A percentile compares a stretch with the other conserved stretches of the same genome.
phyloP scores from a whole-genome alignment of 2,888 invertebrate genomes.

The Lacanobia oleracea region DNA sequence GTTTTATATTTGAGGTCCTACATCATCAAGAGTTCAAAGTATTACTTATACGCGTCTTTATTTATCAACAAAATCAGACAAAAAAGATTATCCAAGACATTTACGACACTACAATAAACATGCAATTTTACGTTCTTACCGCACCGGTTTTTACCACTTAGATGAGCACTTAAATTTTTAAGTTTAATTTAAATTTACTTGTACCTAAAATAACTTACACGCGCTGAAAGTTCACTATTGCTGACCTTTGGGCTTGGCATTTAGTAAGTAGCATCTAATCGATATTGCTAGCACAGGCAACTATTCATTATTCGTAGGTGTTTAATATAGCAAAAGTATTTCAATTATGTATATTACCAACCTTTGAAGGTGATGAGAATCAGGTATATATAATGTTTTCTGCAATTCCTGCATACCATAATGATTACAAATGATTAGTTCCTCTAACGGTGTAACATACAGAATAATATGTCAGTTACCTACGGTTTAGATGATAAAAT shows the following conservation, averaged over 20 bases:
- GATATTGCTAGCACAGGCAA: constrained; percentile 39
- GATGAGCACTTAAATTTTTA: not conserved
- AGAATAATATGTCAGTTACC: not conserved
- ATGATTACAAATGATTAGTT: not conserved
- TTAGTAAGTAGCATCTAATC: constrained; percentile 62
- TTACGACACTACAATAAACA: constrained; percentile 1
- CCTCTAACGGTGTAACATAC: not conserved
- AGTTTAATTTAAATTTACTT: not conserved
- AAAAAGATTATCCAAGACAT: not conserved
- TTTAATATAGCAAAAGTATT: constrained; percentile 32
- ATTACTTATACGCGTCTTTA: not conserved
- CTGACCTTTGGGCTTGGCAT: constrained; percentile 73
- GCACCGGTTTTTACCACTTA: constrained; percentile 14
- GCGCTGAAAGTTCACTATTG: constrained; percentile 30
- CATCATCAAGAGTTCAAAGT: not conserved
- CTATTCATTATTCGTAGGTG: constrained; percentile 30
- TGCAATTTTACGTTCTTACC: constrained; percentile 17
- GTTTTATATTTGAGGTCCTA: not conserved
- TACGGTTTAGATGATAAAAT: not conserved
- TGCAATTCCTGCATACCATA: constrained; percentile 4
- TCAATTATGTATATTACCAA: constrained; percentile 36
- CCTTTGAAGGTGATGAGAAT: constrained; percentile 36
- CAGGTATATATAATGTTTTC: constrained; percentile 13
- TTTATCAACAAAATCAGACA: not conserved
- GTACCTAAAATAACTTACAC: not conserved